phyloP scores from a whole-genome alignment of 2,797 vertebrate genomes.

The Bradypodion pumilum region DNA sequence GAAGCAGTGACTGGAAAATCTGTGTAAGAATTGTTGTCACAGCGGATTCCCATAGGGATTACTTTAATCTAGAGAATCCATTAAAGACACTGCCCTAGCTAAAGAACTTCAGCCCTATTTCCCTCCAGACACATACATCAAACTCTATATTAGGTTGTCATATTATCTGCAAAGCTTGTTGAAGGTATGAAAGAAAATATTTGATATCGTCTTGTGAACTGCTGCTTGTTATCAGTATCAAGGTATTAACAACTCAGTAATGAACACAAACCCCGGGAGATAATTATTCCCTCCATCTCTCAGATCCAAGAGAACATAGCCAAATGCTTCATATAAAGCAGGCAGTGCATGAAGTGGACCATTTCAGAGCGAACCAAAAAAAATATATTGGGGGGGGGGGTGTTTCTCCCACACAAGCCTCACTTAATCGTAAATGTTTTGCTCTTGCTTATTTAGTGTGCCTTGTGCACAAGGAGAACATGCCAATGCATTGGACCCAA shows the following conservation, averaged over 20 bases:
- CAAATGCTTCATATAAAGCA: slow-evolving; percentile 50
- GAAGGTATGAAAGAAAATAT: slow-evolving; percentile 65
- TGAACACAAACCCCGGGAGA: slow-evolving; percentile 42
- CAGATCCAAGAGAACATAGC: slow-evolving; percentile 34
- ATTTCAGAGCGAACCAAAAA: not conserved
- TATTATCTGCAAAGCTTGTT: slow-evolving; percentile 59
- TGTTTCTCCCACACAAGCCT: not conserved
- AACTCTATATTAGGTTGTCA: slow-evolving; percentile 63
- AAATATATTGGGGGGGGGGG: not conserved
- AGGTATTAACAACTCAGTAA: slow-evolving; percentile 63
- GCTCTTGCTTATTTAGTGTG: not conserved
- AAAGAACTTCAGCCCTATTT: slow-evolving; percentile 46
- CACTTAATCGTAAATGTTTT: not conserved
- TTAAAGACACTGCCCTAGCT: slow-evolving; percentile 67
- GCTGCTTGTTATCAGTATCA: slow-evolving; percentile 63
- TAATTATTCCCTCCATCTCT: slow-evolving; percentile 42
- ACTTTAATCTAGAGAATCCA: slow-evolving; percentile 74
- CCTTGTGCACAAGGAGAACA: not conserved
- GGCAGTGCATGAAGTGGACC: not conserved
- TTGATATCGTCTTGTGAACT: slow-evolving; percentile 64
- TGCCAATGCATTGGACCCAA: not conserved
- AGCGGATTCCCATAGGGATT: slow-evolving; percentile 75
- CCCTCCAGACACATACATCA: slow-evolving; percentile 71
- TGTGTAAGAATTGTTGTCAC: slow-evolving; percentile 71
- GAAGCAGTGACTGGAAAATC: slow-evolving; percentile 73